These are phyloP conservation scores for Zoroaster sp. DNA, from an alignment of 53 echinoderm and acorn worm genomes.

Conservation along the genomic window DNA sequence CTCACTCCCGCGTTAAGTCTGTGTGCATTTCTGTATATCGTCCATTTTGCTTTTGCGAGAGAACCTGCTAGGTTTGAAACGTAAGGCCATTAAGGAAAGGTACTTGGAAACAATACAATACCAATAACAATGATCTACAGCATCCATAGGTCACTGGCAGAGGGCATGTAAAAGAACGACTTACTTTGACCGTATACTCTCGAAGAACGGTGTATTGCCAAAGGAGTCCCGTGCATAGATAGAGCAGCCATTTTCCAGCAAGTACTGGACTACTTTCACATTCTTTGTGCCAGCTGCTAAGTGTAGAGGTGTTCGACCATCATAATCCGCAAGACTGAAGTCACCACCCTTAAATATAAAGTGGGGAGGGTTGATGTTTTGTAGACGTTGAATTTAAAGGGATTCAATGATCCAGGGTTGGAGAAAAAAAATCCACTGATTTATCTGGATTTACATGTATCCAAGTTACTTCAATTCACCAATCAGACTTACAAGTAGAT, in stretches of 20 bases:
- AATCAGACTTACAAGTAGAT: no score
- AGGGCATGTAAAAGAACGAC: background rate
- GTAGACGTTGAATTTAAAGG: background rate
- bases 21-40: no score
- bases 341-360: constrained; percentile 48
- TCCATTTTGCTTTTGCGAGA: no score
- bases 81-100: no score
- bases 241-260: constrained; percentile 62
- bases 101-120: no score
- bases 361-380: background rate
- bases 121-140: no score
- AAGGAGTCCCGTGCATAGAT: constrained; percentile 59
- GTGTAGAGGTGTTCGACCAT: constrained; percentile 63
- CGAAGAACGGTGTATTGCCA: constrained; percentile 68
- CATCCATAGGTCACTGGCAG: background rate
- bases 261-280: constrained; percentile 42
- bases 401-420: no score
- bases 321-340: constrained; percentile 56
- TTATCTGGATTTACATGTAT: no score
- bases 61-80: no score
- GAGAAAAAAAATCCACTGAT: no score
- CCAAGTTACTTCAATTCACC: no score
- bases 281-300: constrained; percentile 51
- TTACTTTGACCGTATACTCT: constrained; percentile 67
- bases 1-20: no score